Evolutionary conservation across 2,797 vertebrate genomes (phyloP), one percentile per base, ranked within the genome.

Genomic region (Manis javanica): DNA sequence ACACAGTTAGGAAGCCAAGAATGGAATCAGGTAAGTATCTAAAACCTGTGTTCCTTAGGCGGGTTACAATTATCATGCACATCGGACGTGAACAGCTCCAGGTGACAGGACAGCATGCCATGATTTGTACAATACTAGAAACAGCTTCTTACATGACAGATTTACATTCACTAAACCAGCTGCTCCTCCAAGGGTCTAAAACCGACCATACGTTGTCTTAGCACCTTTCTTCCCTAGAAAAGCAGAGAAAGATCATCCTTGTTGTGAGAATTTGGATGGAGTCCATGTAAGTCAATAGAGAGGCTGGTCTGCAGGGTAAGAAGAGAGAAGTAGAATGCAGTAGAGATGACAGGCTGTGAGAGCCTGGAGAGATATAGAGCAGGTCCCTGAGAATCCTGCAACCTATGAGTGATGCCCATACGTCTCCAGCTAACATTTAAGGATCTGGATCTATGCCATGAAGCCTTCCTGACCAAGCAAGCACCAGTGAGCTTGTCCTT

Each of bases 371-470:
- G 37, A 42, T 3, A 6, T 57, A 39, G 49, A 39, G 42, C 11
- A 6, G 71, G 51, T 57, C 5, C 29, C 21, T 1, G 31, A 53
- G 51, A 42, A 29, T 14, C 29, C 5, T 0, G 24, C 14, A 71
- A 9, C 13, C 34, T 6, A 0, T 2, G 31, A 29, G 21, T 66
- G 64, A 31, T 18, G 39, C 49, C 5, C 26, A 49, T 12, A 6
- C 0, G 1, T 42, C 69, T 63, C 68, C 10, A 23, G 29, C 12
- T 0, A 15, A n/a, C 1, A 5, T 5, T 26, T 18, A 10, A 49
- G 13, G 5, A 42, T 19, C 51, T 19, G 9, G 18, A 5, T 69
- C 18, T 29, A 34, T 4, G 1, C 14, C 31, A 0, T 10, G 1
- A 5, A 39, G 9, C 53, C 51, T 16, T 29, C 26, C 15, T 15